phyloP scores from a whole-genome alignment of 2,797 vertebrate species.

The Leptoclinus maculatus region DNA sequence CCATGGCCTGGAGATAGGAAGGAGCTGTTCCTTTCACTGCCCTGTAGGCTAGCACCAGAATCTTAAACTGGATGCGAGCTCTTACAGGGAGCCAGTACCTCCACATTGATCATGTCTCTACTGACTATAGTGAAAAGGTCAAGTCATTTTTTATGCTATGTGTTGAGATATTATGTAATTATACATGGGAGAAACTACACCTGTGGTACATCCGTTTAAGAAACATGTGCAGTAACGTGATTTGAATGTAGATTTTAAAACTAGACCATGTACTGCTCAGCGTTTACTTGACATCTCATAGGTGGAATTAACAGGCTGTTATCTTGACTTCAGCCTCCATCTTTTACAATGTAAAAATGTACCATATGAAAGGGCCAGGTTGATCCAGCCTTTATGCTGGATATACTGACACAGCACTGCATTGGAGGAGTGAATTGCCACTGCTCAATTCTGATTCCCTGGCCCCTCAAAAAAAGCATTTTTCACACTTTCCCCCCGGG shows the following conservation, averaged over 20 bases:
- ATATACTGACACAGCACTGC: not conserved
- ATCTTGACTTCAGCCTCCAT: constrained; percentile 24
- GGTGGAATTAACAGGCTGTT: constrained; percentile 14
- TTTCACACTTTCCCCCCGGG: not conserved
- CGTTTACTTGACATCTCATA: not conserved
- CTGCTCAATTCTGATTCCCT: not conserved
- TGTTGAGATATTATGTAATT: not conserved
- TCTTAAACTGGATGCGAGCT: no score
- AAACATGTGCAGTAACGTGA: not conserved
- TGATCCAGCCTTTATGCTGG: constrained; percentile 17
- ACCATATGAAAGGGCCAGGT: constrained; percentile 7
- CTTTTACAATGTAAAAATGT: constrained; percentile 36
- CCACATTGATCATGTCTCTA: not conserved
- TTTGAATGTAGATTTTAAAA: constrained; percentile 1
- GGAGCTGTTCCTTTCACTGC: no score
- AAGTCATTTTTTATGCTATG: not conserved
- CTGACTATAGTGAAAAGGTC: not conserved
- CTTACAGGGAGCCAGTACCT: no score
- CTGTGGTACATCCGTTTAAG: not conserved
- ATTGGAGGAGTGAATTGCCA: not conserved
- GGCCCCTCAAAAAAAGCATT: not conserved
- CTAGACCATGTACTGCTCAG: not conserved
- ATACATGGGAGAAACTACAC: not conserved
- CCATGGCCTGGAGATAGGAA: no score
- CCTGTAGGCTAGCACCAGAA: no score